phyloP scores from a whole-genome alignment of 2,113 vertebrate species.

The Emydocephalus ijimae region DNA sequence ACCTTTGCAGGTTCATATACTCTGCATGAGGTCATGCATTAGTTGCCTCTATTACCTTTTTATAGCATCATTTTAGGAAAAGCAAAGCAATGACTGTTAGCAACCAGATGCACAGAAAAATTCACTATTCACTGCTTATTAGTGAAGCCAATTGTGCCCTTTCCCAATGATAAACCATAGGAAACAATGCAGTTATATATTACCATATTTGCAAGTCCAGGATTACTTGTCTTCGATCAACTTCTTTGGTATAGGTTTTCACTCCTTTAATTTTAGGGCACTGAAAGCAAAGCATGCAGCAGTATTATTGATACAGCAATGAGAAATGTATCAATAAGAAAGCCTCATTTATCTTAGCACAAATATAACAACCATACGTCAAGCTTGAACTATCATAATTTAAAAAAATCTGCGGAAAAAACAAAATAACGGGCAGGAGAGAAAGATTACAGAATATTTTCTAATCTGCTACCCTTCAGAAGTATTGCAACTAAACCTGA shows the following conservation, averaged over 20 bases:
- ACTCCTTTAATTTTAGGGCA: constrained; percentile 85
- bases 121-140: background rate
- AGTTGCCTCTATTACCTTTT: background rate
- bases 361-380: background rate
- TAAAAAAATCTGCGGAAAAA: background rate
- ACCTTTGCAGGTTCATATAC: background rate
- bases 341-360: too few relatives aligned
- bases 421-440: background rate
- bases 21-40: background rate
- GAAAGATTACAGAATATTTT: background rate
- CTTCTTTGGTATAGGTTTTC: constrained; percentile 81
- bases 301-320: background rate
- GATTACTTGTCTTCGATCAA: constrained; percentile 80
- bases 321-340: background rate
- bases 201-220: constrained; percentile 90
- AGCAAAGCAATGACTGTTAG: constrained; percentile 23
- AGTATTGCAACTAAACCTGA: background rate
- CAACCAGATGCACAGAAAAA: constrained; percentile 13
- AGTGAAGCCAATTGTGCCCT: background rate
- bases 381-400: background rate
- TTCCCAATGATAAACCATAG: background rate
- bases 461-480: background rate
- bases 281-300: constrained; percentile 63
- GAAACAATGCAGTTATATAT: constrained; percentile 3
- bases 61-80: background rate